Conservation (phyloP, 2,113 vertebrate species). For the Danionella cerebrum region DNA sequence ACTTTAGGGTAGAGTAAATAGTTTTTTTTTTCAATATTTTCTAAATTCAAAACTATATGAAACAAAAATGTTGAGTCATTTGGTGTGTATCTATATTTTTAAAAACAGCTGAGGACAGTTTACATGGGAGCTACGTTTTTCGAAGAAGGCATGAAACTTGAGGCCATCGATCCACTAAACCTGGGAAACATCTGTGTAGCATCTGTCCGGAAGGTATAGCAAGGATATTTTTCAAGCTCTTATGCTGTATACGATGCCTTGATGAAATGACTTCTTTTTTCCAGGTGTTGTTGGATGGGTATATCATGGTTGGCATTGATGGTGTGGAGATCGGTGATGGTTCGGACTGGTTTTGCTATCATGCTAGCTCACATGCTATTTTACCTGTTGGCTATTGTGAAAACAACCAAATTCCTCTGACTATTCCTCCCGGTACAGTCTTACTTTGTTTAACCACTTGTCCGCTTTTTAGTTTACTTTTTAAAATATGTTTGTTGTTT, state of each 20-base stretch:
- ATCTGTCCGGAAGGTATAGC: conserved; percentile 82
- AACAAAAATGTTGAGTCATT: not conserved
- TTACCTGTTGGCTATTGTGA: conserved; percentile 82
- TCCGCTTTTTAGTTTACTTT: not conserved
- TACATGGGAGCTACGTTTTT: conserved; percentile 86
- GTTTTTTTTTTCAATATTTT: too few relatives aligned
- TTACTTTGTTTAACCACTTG: not conserved
- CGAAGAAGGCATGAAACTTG: conserved; percentile 89
- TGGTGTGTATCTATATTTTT: not conserved
- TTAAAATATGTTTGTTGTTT: not conserved
- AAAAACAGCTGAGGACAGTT: conserved; percentile 74
- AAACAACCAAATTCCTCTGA: conserved; percentile 78
- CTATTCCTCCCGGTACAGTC: conserved; percentile 72
- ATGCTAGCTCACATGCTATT: conserved; percentile 85
- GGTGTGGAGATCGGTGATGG: conserved; percentile 64
- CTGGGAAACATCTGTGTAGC: conserved; percentile 92
- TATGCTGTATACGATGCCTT: not conserved
- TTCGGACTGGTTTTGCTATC: conserved; percentile 90
- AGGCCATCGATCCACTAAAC: conserved; percentile 91
- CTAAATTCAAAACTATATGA: too few relatives aligned
- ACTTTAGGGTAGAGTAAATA: too few relatives aligned
- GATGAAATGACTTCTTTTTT: too few relatives aligned
- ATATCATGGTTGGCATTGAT: conserved; percentile 92
- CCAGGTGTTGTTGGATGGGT: conserved; percentile 87
- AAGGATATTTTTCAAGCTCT: not conserved